A percentile compares a stretch with the other conserved stretches of the same genome.
phyloP scores from a whole-genome alignment of 2,797 vertebrate genomes.

The Alfaro cultratus region DNA sequence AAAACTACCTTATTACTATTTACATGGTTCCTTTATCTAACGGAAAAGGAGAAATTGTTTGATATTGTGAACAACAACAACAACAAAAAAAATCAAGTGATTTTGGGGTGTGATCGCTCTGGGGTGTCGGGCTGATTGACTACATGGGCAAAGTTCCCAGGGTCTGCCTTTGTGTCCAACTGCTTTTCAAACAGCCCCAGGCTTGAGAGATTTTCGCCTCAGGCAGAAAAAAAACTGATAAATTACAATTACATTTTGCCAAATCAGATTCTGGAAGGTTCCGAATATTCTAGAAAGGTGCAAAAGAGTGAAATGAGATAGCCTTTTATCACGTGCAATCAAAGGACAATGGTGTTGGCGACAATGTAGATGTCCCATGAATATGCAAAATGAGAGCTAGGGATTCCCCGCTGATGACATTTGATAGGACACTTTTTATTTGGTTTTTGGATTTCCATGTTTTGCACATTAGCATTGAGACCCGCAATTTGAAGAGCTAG shows the following conservation, averaged over 20 bases:
- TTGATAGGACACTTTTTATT: conserved; percentile 45
- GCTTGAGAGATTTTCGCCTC: conserved; percentile 83
- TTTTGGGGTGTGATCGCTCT: conserved; percentile 78
- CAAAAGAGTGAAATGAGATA: conserved; percentile 68
- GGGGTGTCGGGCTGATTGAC: conserved; percentile 86
- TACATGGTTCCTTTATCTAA: conserved; percentile 81
- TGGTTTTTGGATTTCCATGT: conserved; percentile 47
- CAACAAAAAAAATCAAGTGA: conserved; percentile 54
- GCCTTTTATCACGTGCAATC: conserved; percentile 73
- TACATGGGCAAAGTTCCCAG: conserved; percentile 86
- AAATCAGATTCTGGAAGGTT: conserved; percentile 78
- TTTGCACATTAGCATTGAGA: conserved; percentile 47
- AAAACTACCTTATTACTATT: conserved; percentile 71
- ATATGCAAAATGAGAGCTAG: conserved; percentile 72
- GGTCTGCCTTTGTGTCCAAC: conserved; percentile 84
- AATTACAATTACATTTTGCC: conserved; percentile 84
- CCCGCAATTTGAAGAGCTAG: not conserved
- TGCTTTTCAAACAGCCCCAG: conserved; percentile 84
- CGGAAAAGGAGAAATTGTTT: conserved; percentile 77
- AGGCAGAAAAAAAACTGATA: conserved; percentile 82
- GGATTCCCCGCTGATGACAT: conserved; percentile 58
- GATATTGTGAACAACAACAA: conserved; percentile 82
- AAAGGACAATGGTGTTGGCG: conserved; percentile 68
- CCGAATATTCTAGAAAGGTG: conserved; percentile 63
- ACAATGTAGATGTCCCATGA: conserved; percentile 67